Base-by-base conservation (phyloP, 2,888 invertebrate species). In the Megamerina dolium region DNA sequence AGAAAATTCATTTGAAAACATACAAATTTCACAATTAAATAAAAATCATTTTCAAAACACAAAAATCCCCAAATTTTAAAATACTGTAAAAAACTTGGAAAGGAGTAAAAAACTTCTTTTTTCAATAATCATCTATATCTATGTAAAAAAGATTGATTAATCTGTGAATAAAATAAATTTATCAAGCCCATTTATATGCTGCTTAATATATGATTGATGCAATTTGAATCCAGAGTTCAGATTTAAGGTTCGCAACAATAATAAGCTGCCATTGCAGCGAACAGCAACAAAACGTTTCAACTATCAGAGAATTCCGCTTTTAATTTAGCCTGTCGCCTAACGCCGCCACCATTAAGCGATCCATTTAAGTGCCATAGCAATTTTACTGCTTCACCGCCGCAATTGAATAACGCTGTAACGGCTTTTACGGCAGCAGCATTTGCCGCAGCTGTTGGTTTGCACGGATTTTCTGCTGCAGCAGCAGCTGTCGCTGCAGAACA, bases 221-320 rank as follows among this genome's bases (percentile, higher is more conserved):
- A n/a, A n/a, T n/a, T n/a, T n/a, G n/a, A n/a, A n/a, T n/a, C n/a
- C n/a, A n/a, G n/a, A n/a, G n/a, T n/a, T n/a, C n/a, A n/a, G n/a
- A n/a, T n/a, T n/a, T n/a, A n/a, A n/a, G n/a, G n/a, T n/a, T n/a
- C n/a, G n/a, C n/a, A n/a, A n/a, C n/a, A n/a, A n/a, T n/a, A n/a
- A n/a, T n/a, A n/a, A n/a, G n/a, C n/a, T n/a, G n/a, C n/a, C n/a
- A n/a, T n/a, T n/a, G n/a, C n/a, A n/a, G n/a, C n/a, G n/a, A n/a
- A n/a, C n/a, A n/a, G n/a, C n/a, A n/a, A 55, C 20, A 63, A 60
- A 36, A 52, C 63, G 16, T 63, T 68, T 46, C 61, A 66, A 35
- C 56, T 70, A 14, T 64, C 69, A 34, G 60, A 66, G 43, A 61
- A 64, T 39, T 64, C 69, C 30, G 67, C 67, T 34, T 67, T 70